Conservation (phyloP, 1,140 invertebrate genomes). For the Diuraphis noxia region DNA sequence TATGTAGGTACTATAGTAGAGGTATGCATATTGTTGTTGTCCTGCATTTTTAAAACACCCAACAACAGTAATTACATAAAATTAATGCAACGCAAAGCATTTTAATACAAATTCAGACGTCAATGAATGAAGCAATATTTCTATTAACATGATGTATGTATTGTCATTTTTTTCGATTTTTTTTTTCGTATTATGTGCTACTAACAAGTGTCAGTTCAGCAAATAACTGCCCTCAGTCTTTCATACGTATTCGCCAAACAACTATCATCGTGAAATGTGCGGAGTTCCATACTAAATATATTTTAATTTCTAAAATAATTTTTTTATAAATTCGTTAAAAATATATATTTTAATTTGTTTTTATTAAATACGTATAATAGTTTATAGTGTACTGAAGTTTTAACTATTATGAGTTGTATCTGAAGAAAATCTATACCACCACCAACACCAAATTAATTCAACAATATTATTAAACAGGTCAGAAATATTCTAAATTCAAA, state of each 20-base stretch:
- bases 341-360: neutral
- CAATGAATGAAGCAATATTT: constrained; percentile 50
- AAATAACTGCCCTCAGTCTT: constrained; percentile 19
- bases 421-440: neutral
- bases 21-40: neutral
- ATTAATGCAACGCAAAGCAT: constrained; percentile 22
- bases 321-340: neutral
- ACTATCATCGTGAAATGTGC: neutral
- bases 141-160: constrained; percentile 33
- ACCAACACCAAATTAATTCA: neutral
- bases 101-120: neutral
- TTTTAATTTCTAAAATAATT: neutral
- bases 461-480: neutral
- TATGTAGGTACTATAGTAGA: neutral
- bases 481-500: neutral
- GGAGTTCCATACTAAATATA: neutral
- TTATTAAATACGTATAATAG: neutral
- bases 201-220: constrained; percentile 17
- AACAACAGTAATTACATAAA: neutral
- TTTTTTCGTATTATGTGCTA: neutral
- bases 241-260: neutral
- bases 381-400: neutral
- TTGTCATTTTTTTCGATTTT: constrained; percentile 17
- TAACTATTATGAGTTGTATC: neutral
- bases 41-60: neutral